Base-by-base conservation (phyloP, 2,797 vertebrate species). In the Aldrovandia affinis region DNA sequence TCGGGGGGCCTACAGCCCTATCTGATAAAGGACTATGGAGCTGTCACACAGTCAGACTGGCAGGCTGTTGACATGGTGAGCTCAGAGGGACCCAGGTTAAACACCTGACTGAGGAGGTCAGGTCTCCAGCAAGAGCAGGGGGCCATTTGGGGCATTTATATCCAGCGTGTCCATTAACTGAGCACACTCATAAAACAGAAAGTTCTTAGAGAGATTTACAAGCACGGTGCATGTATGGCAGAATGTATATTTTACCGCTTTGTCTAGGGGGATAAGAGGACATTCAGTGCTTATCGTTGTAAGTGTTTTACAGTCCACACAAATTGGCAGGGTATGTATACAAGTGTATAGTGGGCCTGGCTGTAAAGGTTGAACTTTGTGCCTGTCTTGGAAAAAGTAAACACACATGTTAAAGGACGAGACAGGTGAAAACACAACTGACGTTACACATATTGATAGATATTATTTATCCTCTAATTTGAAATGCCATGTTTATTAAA, bases 191-290 rank as follows among this genome's bases (percentile, higher is more conserved):
- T 86, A 92, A 92, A 90, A 89, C 90, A 93, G 93, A 94, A 89
- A 93, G 88, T 86, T 88, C 92, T 82, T 87, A 33, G 78, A 83
- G 83, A 93, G 92, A 94, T 94, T 94, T 92, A 95, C 91, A 90
- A 90, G n/a, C 89, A 84, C 86, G 54, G 83, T 28, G 25, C 42
- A 52, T 68, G 59, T 47, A 81, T 36, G 42, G 70, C 82, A 50
- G 39, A 52, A 55, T 65, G 47, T 63, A 78, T 50, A 83, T 85
- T 84, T 54, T 83, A 52, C 28, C 5, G 63, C 65, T 83, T 47
- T 42, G 81, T 42, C 59, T 15, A 5, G 39, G 25, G 82, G 28
- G 81, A 39, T 44, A 50, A 83, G 63, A 73, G 61, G 14, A 36
- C 33, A 30, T 52, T 59, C 75, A 57, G 73, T n/a, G 8, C 59